A percentile compares a stretch with the other conserved stretches of the same genome.
phyloP scores from a whole-genome alignment of 2,888 invertebrate genomes.

The Philaethria dido region DNA sequence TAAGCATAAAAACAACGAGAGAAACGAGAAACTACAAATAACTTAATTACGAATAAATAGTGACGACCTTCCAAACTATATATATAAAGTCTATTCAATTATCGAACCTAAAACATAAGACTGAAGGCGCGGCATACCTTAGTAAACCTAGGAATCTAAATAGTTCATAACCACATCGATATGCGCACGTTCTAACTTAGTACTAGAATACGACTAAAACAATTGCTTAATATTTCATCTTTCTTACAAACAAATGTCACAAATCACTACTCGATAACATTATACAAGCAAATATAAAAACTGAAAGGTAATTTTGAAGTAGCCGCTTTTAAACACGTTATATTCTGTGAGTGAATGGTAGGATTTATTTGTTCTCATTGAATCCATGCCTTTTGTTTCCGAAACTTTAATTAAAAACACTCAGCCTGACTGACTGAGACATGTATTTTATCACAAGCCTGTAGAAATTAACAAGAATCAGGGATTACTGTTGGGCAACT shows the following conservation, averaged over 20 bases:
- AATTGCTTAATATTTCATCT: slow-evolving; percentile 55
- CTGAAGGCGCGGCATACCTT: slow-evolving; percentile 64
- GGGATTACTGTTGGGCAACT: slow-evolving; percentile 51
- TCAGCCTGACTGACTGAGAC: slow-evolving; percentile 47
- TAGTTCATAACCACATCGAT: slow-evolving; percentile 74
- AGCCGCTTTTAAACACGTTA: background rate
- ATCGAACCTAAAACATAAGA: slow-evolving; percentile 69
- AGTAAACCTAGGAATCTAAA: slow-evolving; percentile 68
- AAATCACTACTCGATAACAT: background rate
- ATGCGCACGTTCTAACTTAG: slow-evolving; percentile 77
- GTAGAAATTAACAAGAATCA: slow-evolving; percentile 57
- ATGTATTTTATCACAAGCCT: slow-evolving; percentile 66
- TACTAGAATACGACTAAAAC: slow-evolving; percentile 64
- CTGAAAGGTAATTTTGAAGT: background rate
- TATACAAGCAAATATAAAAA: background rate
- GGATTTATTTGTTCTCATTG: background rate
- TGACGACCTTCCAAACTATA: slow-evolving; percentile 55
- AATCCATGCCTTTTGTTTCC: background rate
- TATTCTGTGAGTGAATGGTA: background rate
- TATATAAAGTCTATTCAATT: slow-evolving; percentile 51
- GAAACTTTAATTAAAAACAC: slow-evolving; percentile 8
- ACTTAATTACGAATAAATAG: slow-evolving; percentile 60
- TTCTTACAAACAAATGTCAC: background rate
- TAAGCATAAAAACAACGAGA: slow-evolving; percentile 55
- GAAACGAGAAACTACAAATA: slow-evolving; percentile 35